These are phyloP conservation scores for Euura lappo DNA, from an alignment of 1,140 invertebrate genomes.

Conservation along the genomic window DNA sequence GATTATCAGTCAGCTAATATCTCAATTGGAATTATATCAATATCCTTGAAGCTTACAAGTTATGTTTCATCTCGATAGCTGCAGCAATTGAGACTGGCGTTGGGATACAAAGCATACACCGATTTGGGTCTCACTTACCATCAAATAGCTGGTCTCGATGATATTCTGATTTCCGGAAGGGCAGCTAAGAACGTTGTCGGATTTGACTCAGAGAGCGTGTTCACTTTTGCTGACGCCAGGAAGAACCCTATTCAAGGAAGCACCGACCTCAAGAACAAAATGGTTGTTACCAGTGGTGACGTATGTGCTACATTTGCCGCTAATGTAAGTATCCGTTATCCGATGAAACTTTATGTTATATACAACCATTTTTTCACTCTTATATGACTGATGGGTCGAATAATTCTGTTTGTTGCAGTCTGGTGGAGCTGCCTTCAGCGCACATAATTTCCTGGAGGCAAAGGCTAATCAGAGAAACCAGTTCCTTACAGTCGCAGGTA, in stretches of 20 bases:
- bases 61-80: conserved; percentile 43
- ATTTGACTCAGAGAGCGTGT: conserved; percentile 60
- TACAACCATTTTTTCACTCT: conserved; percentile 10
- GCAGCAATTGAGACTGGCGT: conserved; percentile 54
- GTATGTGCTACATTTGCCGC: conserved; percentile 64
- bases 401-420: conserved; percentile 51
- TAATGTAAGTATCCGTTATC: conserved; percentile 46
- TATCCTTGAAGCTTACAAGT: conserved; percentile 23
- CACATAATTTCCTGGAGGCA: conserved; percentile 60
- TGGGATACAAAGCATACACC: conserved; percentile 51
- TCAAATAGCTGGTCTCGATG: conserved; percentile 54
- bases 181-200: conserved; percentile 61
- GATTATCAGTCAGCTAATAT: too few species aligned
- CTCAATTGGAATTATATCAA: too few species aligned
- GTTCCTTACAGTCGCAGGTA: conserved; percentile 61
- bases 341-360: conserved; percentile 8
- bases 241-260: conserved; percentile 62
- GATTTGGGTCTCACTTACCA: conserved; percentile 53
- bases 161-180: conserved; percentile 50
- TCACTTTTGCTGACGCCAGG: conserved; percentile 65
- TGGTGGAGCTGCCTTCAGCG: conserved; percentile 63
- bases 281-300: conserved; percentile 58
- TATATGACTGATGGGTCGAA: conserved; percentile 3
- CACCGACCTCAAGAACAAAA: conserved; percentile 56
- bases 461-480: conserved; percentile 64